A percentile compares a stretch with the other conserved stretches of the same genome.
phyloP scores from a whole-genome alignment of 2,888 invertebrate genomes.

The Omphaloscelis lunosa region DNA sequence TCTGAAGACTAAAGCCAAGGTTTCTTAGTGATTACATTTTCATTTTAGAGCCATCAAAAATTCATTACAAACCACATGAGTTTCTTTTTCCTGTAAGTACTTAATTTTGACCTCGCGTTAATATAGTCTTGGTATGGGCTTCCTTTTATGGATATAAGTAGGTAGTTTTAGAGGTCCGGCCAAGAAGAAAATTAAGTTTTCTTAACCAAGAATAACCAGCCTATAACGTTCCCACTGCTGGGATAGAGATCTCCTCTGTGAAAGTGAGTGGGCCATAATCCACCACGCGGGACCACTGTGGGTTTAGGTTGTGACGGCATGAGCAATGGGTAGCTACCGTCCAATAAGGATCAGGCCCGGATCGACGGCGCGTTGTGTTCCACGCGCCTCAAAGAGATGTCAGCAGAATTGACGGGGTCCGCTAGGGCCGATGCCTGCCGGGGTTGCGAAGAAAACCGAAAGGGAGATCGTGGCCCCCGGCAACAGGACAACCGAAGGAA shows the following conservation, averaged over 20 bases:
- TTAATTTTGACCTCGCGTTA: constrained; percentile 46
- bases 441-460: too few species aligned
- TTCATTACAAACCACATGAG: constrained; percentile 50
- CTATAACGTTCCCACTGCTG: too few species aligned
- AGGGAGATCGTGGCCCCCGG: too few species aligned
- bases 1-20: constrained; percentile 16
- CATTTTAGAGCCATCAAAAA: constrained; percentile 50
- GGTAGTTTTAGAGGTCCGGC: background rate
- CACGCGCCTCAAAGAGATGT: too few species aligned
- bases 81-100: constrained; percentile 41
- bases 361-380: too few species aligned
- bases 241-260: background rate
- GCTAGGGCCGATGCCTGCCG: too few species aligned
- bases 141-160: background rate
- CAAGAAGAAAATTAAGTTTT: background rate
- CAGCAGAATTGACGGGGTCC: too few species aligned
- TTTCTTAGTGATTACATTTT: constrained; percentile 28
- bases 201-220: background rate
- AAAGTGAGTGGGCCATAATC: too few species aligned
- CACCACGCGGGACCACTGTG: background rate
- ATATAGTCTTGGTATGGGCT: constrained; percentile 5
- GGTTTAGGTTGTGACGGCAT: too few species aligned
- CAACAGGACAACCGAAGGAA: too few species aligned
- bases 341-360: too few species aligned
- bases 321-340: too few species aligned